Conservation (phyloP, 2,888 invertebrate genomes). For the Drosophila putrida region DNA sequence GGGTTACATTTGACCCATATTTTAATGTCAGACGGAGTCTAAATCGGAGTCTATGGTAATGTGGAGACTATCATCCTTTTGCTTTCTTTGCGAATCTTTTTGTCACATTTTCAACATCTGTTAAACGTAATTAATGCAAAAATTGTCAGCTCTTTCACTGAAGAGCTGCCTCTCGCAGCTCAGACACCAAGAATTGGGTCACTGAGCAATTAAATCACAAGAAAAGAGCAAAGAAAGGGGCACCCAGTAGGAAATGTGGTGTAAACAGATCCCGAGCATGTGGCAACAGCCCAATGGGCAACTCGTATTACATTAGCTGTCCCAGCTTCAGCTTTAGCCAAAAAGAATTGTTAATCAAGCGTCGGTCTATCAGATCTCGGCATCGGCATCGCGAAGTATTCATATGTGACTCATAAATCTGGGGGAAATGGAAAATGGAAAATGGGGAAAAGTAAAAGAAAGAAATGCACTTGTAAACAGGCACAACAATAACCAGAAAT, state of each 20-base stretch:
- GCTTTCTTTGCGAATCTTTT: slow-evolving; percentile 31
- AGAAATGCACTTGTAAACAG: slow-evolving; percentile 67
- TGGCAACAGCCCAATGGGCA: slow-evolving; percentile 33
- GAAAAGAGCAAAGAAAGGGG: slow-evolving; percentile 6
- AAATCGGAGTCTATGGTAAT: not conserved
- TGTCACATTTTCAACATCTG: slow-evolving; percentile 47
- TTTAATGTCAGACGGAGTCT: not conserved
- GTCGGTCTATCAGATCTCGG: slow-evolving; percentile 43
- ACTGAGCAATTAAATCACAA: slow-evolving; percentile 51
- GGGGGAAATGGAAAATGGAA: slow-evolving; percentile 16
- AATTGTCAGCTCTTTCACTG: slow-evolving; percentile 42
- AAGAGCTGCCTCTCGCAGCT: slow-evolving; percentile 16
- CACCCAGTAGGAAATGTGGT: slow-evolving; percentile 13
- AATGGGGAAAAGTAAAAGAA: slow-evolving; percentile 42
- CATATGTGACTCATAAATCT: slow-evolving; percentile 62
- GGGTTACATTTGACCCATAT: slow-evolving; percentile 38
- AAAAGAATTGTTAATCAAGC: slow-evolving; percentile 42
- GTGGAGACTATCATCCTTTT: slow-evolving; percentile 11
- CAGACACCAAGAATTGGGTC: slow-evolving; percentile 54
- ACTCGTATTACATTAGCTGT: slow-evolving; percentile 21
- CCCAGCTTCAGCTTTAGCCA: not conserved
- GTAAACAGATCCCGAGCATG: slow-evolving; percentile 58
- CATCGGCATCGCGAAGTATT: slow-evolving; percentile 26
- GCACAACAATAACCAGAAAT: slow-evolving; percentile 23
- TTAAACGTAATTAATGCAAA: slow-evolving; percentile 64